phyloP scores from a whole-genome alignment of 2,888 invertebrate genomes.

The Drosophila imparisetae region DNA sequence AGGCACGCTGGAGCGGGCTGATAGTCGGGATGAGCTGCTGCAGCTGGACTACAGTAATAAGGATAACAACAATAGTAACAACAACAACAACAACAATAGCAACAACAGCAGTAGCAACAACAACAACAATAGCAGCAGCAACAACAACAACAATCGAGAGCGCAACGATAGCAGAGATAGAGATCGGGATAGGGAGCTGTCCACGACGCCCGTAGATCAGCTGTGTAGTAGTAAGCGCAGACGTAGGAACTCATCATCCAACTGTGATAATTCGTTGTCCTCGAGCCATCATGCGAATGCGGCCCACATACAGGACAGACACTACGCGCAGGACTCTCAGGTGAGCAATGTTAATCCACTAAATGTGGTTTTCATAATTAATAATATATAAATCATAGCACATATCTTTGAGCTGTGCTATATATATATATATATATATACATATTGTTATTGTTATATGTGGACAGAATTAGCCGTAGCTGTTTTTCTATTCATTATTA shows the following conservation, averaged over 20 bases:
- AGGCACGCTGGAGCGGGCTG: constrained; percentile 81
- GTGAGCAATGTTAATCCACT: constrained; percentile 82
- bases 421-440: not conserved
- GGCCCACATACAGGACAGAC: constrained; percentile 86
- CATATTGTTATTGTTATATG: too few species aligned
- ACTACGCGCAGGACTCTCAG: constrained; percentile 88
- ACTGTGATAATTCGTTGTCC: constrained; percentile 88
- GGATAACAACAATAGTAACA: constrained; percentile 79
- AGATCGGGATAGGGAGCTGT: constrained; percentile 87
- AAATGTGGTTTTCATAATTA: not conserved
- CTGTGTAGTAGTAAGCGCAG: constrained; percentile 86
- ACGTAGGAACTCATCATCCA: constrained; percentile 86
- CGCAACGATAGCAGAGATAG: constrained; percentile 81
- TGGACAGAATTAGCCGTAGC: not conserved
- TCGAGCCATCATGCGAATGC: constrained; percentile 86
- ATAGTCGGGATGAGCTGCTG: constrained; percentile 84
- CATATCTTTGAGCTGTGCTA: not conserved
- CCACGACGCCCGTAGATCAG: constrained; percentile 85
- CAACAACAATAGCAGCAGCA: constrained; percentile 50
- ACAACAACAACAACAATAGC: constrained; percentile 55
- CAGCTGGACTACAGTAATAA: constrained; percentile 84
- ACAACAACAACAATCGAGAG: constrained; percentile 58
- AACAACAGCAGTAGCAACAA: constrained; percentile 50
- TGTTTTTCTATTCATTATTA: not conserved
- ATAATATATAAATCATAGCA: not conserved